Evolutionary conservation across 2,113 vertebrate species (phyloP).

Genomic region (Proteles cristata): DNA sequence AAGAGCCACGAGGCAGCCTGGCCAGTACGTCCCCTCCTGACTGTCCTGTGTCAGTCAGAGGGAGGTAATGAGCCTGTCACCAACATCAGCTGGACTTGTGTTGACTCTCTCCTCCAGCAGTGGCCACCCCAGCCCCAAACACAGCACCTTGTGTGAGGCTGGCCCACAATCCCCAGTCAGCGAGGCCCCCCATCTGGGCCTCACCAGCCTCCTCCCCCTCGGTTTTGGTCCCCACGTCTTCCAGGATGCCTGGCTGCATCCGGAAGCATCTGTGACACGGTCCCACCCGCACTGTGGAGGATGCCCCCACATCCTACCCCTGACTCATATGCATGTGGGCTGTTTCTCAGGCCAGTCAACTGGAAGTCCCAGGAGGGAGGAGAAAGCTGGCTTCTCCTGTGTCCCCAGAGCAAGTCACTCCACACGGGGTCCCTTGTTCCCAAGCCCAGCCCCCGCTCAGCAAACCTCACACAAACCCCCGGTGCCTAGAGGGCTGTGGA

Average conservation of each 20-base stretch:
- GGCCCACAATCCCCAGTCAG: background rate
- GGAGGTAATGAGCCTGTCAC: background rate
- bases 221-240: background rate
- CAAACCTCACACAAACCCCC: background rate
- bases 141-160: background rate
- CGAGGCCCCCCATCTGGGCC: no score
- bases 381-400: background rate
- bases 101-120: background rate
- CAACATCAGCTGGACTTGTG: background rate
- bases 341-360: background rate
- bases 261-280: background rate
- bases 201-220: background rate
- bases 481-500: background rate
- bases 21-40: background rate
- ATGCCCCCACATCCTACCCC: background rate
- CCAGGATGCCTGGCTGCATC: background rate
- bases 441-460: background rate
- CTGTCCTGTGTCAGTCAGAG: fast-evolving
- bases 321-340: fast-evolving
- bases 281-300: fast-evolving
- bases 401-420: background rate
- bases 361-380: background rate
- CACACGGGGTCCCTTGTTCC: background rate
- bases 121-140: background rate
- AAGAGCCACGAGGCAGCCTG: fast-evolving